phyloP scores from a whole-genome alignment of 2,797 vertebrate species.

The Adelosebastes latens region DNA sequence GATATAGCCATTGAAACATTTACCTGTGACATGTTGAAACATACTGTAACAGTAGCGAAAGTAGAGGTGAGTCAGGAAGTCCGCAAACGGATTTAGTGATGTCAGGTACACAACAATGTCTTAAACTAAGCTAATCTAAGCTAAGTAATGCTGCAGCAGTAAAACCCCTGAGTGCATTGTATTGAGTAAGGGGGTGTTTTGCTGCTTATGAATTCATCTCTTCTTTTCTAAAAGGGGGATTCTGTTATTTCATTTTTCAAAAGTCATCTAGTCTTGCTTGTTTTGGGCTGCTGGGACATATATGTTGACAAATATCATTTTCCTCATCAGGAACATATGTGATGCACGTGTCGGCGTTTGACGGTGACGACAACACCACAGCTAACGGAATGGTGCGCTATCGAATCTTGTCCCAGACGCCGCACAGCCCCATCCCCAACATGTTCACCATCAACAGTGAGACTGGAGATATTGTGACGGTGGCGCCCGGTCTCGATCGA shows the following conservation, averaged over 20 bases:
- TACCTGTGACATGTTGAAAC: not conserved
- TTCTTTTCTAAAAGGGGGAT: not conserved
- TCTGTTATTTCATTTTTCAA: not conserved
- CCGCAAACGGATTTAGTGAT: not conserved
- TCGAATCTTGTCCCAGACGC: slow-evolving; percentile 92
- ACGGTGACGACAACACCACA: slow-evolving; percentile 92
- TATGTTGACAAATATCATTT: not conserved
- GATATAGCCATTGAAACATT: not conserved
- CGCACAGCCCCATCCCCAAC: slow-evolving; percentile 94
- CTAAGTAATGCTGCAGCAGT: not conserved
- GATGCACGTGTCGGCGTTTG: slow-evolving; percentile 94
- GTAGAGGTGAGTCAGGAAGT: not conserved
- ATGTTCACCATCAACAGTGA: slow-evolving; percentile 98
- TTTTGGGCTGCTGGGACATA: not conserved
- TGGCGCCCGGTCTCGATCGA: slow-evolving; percentile 93
- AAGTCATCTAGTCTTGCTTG: no score
- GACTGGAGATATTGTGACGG: slow-evolving; percentile 93
- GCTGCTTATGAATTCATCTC: not conserved
- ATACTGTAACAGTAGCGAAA: not conserved
- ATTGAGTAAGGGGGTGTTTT: not conserved
- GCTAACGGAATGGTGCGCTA: slow-evolving; percentile 97
- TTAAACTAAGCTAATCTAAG: no score
- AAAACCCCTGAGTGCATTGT: not conserved
- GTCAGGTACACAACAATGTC: not conserved
- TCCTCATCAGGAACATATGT: slow-evolving; percentile 89